Conservation (phyloP, 2,888 invertebrate genomes). For the Amiota mariae region DNA sequence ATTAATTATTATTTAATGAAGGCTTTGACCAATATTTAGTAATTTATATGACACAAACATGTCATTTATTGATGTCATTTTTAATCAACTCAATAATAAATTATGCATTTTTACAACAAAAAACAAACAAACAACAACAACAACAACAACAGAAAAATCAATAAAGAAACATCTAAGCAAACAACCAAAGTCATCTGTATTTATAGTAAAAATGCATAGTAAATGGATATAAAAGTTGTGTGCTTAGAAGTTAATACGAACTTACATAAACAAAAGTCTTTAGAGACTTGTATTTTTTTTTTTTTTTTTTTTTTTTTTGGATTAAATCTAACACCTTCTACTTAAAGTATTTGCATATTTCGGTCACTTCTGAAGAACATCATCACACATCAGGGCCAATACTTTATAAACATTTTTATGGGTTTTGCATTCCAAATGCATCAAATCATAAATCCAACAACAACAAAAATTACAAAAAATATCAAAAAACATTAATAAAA, state of each 20-base stretch:
- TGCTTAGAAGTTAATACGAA: slow-evolving; percentile 28
- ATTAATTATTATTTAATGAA: slow-evolving; percentile 46
- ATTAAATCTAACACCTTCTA: slow-evolving; percentile 38
- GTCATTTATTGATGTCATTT: slow-evolving; percentile 27
- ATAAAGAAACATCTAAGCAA: slow-evolving; percentile 18
- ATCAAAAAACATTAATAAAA: background rate
- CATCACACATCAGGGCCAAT: background rate
- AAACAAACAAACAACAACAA: too few species aligned
- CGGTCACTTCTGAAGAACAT: too few species aligned
- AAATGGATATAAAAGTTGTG: background rate
- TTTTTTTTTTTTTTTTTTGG: slow-evolving; percentile 20
- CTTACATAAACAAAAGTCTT: slow-evolving; percentile 58
- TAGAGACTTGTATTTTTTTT: slow-evolving; percentile 44
- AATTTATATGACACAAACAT: slow-evolving; percentile 45
- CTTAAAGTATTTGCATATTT: too few species aligned
- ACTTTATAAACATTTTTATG: slow-evolving; percentile 3
- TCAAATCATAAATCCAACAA: background rate
- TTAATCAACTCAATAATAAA: slow-evolving; percentile 44
- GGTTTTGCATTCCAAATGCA: slow-evolving; percentile 21
- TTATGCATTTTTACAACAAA: slow-evolving; percentile 38
- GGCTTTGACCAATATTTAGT: slow-evolving; percentile 29
- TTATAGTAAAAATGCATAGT: background rate
- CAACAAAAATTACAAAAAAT: background rate
- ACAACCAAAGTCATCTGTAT: slow-evolving; percentile 42
- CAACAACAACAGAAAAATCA: too few species aligned